Percentiles rank a stretch among this genome's conserved stretches.
phyloP scores from a whole-genome alignment of 2,113 vertebrate species.

The Asarcornis scutulata region DNA sequence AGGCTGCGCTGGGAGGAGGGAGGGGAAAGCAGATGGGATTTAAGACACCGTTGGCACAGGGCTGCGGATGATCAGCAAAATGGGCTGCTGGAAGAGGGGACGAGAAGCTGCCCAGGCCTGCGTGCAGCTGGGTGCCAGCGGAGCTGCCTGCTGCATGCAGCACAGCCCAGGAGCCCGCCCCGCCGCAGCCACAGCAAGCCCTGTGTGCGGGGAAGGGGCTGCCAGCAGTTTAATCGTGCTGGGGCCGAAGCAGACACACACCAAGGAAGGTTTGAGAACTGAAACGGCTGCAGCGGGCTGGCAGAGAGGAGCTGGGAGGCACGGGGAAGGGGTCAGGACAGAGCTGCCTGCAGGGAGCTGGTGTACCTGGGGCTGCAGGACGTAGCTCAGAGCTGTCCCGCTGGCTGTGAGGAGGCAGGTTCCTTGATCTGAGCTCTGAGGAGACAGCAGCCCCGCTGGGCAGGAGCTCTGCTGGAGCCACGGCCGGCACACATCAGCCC shows the following conservation, averaged over 20 bases:
- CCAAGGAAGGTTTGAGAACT: slow-evolving; percentile 53
- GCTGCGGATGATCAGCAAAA: slow-evolving; percentile 72
- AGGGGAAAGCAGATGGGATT: slow-evolving; percentile 61
- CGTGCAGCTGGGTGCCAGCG: neutral
- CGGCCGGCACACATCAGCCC: neutral
- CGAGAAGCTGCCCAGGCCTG: slow-evolving; percentile 26
- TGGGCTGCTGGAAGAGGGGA: slow-evolving; percentile 2
- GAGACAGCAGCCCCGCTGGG: neutral
- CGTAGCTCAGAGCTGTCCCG: neutral
- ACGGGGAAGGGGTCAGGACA: slow-evolving; percentile 2
- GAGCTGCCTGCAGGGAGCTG: neutral
- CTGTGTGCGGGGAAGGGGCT: neutral
- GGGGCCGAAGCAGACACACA: slow-evolving; percentile 32
- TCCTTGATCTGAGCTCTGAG: neutral
- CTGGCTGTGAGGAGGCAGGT: neutral
- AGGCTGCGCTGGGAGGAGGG: slow-evolving; percentile 53
- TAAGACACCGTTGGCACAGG: slow-evolving; percentile 79
- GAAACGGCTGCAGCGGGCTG: neutral
- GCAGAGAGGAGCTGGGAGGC: neutral
- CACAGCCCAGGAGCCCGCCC: neutral
- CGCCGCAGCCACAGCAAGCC: rapidly evolving
- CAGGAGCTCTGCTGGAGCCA: neutral
- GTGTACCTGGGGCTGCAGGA: neutral
- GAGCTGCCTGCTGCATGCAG: neutral
- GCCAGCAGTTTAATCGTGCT: neutral